phyloP scores from a whole-genome alignment of 2,888 invertebrate species.

The Pasiphila rectangulata region DNA sequence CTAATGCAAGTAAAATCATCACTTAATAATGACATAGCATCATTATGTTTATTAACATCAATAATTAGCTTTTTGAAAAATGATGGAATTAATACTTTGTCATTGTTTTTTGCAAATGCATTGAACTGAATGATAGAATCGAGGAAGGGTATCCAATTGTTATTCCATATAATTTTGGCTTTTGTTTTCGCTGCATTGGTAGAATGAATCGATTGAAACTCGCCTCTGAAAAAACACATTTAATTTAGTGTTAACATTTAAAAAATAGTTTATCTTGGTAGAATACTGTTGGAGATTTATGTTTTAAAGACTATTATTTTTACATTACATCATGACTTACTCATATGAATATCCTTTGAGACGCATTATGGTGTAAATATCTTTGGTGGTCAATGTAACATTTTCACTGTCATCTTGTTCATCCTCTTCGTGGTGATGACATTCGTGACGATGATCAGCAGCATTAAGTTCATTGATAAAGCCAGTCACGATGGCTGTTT shows the following conservation, averaged over 20 bases:
- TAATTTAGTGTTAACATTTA: neutral
- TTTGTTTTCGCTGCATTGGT: constrained; percentile 29
- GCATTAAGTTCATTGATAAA: constrained; percentile 20
- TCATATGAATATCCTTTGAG: constrained; percentile 39
- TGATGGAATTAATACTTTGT: constrained; percentile 37
- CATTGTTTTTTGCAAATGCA: constrained; percentile 33
- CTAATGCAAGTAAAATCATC: constrained; percentile 23
- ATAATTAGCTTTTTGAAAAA: constrained; percentile 37
- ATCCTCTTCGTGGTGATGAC: constrained; percentile 5
- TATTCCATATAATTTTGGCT: constrained; percentile 38
- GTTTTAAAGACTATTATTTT: too few relatives aligned
- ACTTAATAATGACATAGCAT: neutral
- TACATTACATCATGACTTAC: constrained; percentile 38
- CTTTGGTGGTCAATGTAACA: constrained; percentile 31
- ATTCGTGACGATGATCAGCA: constrained; percentile 3
- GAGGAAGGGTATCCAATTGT: constrained; percentile 42
- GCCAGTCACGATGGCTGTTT: constrained; percentile 35
- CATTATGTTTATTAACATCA: constrained; percentile 32
- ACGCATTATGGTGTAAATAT: constrained; percentile 41
- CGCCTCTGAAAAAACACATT: constrained; percentile 33
- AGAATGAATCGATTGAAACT: constrained; percentile 40
- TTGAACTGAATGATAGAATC: constrained; percentile 44
- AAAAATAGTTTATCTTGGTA: too few relatives aligned
- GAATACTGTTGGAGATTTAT: neutral
- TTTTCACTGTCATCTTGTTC: constrained; percentile 25